Percentiles rank a stretch among this genome's conserved stretches.
Evolutionary conservation across 2,888 invertebrate species (phyloP).

Genomic region (Diabrotica balteata): DNA sequence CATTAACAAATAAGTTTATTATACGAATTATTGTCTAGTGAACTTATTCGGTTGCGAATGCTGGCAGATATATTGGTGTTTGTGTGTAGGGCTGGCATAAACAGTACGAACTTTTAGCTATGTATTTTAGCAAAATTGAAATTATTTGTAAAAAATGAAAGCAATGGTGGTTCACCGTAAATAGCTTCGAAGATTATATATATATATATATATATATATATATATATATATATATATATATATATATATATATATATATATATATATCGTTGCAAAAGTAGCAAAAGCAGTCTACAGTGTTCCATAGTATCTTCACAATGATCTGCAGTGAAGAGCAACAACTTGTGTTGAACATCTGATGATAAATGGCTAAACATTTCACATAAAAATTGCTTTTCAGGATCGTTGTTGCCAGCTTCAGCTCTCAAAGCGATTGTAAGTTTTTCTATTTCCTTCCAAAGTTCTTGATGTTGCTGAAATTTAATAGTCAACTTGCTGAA

Average conservation of each 20-base stretch:
- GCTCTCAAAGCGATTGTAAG: constrained; percentile 80
- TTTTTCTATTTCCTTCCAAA: constrained; percentile 83
- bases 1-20: constrained; percentile 42
- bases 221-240: too few species aligned
- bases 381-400: constrained; percentile 73
- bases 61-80: constrained; percentile 21
- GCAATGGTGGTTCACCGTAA: too few species aligned
- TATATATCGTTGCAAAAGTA: constrained; percentile 83
- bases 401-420: constrained; percentile 64
- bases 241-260: too few species aligned
- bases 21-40: constrained; percentile 22
- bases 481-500: constrained; percentile 70
- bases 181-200: too few species aligned
- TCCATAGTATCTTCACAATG: constrained; percentile 89
- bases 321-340: constrained; percentile 82
- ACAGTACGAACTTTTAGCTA: neutral
- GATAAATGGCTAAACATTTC: constrained; percentile 84
- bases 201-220: too few species aligned
- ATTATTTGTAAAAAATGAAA: too few species aligned
- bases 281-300: constrained; percentile 81
- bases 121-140: too few species aligned
- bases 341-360: constrained; percentile 74
- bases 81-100: neutral
- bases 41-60: constrained; percentile 10
- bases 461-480: constrained; percentile 79